These are phyloP conservation scores for Lingula anatina DNA, from an alignment of 2,888 invertebrate genomes.

Conservation along the genomic window DNA sequence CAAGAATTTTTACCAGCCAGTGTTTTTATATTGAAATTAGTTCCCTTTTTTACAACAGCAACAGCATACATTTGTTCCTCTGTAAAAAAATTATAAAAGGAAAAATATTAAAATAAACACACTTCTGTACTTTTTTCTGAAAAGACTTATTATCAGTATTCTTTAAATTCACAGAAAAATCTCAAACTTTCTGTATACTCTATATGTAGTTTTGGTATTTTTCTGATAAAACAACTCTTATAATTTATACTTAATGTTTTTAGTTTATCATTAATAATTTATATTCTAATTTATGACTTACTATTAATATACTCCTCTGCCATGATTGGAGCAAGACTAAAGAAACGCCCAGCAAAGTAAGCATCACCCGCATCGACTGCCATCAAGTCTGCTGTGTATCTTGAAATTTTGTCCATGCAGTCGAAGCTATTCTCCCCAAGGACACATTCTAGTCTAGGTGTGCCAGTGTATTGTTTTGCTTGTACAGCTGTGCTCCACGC, in stretches of 20 bases:
- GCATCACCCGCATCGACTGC: constrained; percentile 92
- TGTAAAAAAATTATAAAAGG: constrained; percentile 14
- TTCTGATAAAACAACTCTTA: too few species aligned
- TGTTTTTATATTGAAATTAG: constrained; percentile 55
- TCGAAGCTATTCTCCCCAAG: constrained; percentile 57
- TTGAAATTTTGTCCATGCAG: constrained; percentile 61
- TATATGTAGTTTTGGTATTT: too few species aligned
- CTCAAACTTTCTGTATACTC: too few species aligned
- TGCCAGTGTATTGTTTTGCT: constrained; percentile 37
- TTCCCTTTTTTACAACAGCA: constrained; percentile 63
- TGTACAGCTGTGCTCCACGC: constrained; percentile 49
- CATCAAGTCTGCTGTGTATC: constrained; percentile 76
- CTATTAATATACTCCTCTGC: constrained; percentile 41
- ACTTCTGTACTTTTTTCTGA: constrained; percentile 61
- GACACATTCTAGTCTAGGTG: constrained; percentile 75
- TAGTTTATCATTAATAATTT: too few species aligned
- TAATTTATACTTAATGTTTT: too few species aligned
- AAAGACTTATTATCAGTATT: background rate
- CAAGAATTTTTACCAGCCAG: constrained; percentile 77
- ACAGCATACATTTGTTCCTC: constrained; percentile 64
- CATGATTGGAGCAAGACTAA: constrained; percentile 81
- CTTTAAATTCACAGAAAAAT: background rate
- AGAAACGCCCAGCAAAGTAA: constrained; percentile 85
- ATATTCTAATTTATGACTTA: constrained; percentile 17
- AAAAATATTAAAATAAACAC: constrained; percentile 40